Base-by-base conservation (phyloP, 2,888 invertebrate species). In the Thumatha senex region DNA sequence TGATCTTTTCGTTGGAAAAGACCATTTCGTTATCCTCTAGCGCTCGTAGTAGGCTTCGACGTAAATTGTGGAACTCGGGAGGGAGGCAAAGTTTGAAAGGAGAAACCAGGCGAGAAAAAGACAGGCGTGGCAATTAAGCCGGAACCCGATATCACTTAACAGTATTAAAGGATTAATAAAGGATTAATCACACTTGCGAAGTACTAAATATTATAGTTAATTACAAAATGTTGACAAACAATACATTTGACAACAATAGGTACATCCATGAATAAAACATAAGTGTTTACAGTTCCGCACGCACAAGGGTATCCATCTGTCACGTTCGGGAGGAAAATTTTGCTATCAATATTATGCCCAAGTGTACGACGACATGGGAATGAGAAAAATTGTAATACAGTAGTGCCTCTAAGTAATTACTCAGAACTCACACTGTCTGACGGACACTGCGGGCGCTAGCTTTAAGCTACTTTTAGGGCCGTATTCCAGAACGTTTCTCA, bases 241-340 rank as follows among this genome's bases (percentile, higher is more conserved):
- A 24, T 48, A 46, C 45, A 52, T 63, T 49, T 24, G 2, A 24
- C 18, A n/a, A 24, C 18, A 24, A 24, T 31, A 31, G 3, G 1
- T 31, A 31, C 10, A 30, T 5, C 5, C 8, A 43, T 64, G 66
- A 61, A 68, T 63, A 46, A 63, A 64, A 41, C 52, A 68, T 68
- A 50, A 64, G 49, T 34, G 40, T 47, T 47, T 46, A 47, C 14
- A 2, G 14, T 40, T 24, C 24, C 12, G 33, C 18, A 12, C 34
- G 12, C 33, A 7, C 46, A 40, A 40, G 24, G 43, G 0, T 15
- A n/a, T 5, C 3, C 7, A 10, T 18, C n/a, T 43, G 24, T 31
- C 12, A 43, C 34, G 34, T 12, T 42, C 18, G 15, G n/a, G 15
- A n/a, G 18, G 10, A 18, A 18, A 8, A 34, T 15, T 18, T 15